Evolutionary conservation across 2,113 vertebrate species (phyloP).

Genomic region (Pongo pygmaeus): DNA sequence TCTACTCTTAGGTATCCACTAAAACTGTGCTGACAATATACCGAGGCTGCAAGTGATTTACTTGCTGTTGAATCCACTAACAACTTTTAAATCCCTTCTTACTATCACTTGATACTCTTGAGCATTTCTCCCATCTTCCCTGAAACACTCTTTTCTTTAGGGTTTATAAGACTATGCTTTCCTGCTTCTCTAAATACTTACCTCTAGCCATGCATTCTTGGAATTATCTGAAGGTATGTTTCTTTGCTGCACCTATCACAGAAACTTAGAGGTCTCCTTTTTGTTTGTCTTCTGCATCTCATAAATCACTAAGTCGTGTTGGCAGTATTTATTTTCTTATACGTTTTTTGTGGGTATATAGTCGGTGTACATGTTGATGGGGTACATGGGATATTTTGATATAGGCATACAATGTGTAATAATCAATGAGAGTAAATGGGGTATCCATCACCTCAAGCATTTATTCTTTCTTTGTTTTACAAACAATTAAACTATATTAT

Average conservation of each 20-base stretch:
- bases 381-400: too few relatives aligned
- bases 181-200: neutral
- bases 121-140: neutral
- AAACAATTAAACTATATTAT: too few relatives aligned
- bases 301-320: neutral
- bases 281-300: neutral
- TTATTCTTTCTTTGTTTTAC: too few relatives aligned
- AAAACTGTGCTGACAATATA: neutral
- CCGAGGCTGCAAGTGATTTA: neutral
- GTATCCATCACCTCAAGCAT: too few relatives aligned
- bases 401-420: too few relatives aligned
- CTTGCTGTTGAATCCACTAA: neutral
- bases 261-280: neutral
- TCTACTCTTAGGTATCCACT: neutral
- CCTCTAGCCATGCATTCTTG: neutral
- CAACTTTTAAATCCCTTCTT: neutral
- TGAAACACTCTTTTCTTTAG: neutral
- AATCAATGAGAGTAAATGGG: too few relatives aligned
- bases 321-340: too few relatives aligned
- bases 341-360: too few relatives aligned
- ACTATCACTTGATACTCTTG: neutral
- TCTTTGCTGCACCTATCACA: neutral
- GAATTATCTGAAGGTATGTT: neutral
- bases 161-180: neutral
- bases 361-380: too few relatives aligned